Evolutionary conservation across 1,140 invertebrate species (phyloP).

Genomic region (Oncopeltus fasciatus): DNA sequence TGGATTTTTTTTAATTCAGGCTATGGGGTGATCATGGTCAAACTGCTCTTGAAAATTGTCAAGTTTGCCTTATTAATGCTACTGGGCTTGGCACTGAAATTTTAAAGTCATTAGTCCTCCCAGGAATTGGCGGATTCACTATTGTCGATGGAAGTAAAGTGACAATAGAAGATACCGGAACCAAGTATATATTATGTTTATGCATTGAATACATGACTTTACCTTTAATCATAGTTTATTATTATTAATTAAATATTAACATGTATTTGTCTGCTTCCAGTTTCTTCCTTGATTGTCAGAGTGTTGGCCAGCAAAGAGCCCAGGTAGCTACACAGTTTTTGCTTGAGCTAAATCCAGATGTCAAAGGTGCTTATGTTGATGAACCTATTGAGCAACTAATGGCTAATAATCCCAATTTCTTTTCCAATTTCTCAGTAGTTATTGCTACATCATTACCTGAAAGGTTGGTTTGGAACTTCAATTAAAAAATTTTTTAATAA

Average conservation of each 20-base stretch:
- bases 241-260: neutral
- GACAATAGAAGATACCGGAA: slow-evolving; percentile 78
- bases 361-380: slow-evolving; percentile 80
- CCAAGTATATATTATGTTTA: slow-evolving; percentile 46
- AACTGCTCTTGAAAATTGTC: slow-evolving; percentile 64
- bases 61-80: slow-evolving; percentile 89
- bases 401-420: slow-evolving; percentile 73
- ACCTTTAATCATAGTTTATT: neutral
- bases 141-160: slow-evolving; percentile 82
- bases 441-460: slow-evolving; percentile 73
- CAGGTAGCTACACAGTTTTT: slow-evolving; percentile 66
- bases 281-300: slow-evolving; percentile 74
- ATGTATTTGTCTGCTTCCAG: slow-evolving; percentile 33
- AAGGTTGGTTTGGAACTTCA: slow-evolving; percentile 39
- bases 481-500: neutral
- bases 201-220: slow-evolving; percentile 8
- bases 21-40: slow-evolving; percentile 98
- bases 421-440: slow-evolving; percentile 75
- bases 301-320: slow-evolving; percentile 67
- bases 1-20: slow-evolving; percentile 37
- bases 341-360: slow-evolving; percentile 84
- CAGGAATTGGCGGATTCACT: slow-evolving; percentile 90
- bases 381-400: slow-evolving; percentile 74
- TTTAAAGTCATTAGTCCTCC: slow-evolving; percentile 83
- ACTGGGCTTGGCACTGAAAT: slow-evolving; percentile 89